Evolutionary conservation across 2,113 vertebrate species (phyloP).

Genomic region (Ahaetulla prasina): DNA sequence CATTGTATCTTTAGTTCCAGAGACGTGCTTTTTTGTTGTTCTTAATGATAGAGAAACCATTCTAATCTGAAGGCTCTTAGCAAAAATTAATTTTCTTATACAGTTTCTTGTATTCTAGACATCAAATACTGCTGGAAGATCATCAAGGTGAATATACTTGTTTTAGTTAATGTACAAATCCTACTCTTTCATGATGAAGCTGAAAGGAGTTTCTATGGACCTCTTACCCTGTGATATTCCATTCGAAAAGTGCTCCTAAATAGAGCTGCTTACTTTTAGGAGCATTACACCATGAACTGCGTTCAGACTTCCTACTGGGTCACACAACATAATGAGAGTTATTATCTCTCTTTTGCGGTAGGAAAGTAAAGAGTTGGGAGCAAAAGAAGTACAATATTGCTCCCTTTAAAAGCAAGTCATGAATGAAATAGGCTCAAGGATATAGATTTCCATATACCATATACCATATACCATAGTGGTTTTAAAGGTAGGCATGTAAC

Average conservation of each 20-base stretch:
- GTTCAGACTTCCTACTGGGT: not conserved
- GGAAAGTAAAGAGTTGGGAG: not conserved
- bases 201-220: not conserved
- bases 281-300: not conserved
- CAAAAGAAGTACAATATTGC: conserved; percentile 13
- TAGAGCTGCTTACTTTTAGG: not conserved
- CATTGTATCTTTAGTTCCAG: not conserved
- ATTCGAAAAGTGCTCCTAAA: not conserved
- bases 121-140: conserved; percentile 8
- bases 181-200: not conserved
- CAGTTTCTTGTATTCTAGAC: rapidly evolving
- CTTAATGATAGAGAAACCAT: not conserved
- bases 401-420: not conserved
- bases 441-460: conserved; percentile 25
- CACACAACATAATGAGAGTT: not conserved
- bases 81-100: not conserved
- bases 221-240: not conserved
- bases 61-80: not conserved
- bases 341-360: not conserved
- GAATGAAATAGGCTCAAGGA: not conserved
- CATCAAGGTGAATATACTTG: not conserved
- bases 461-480: rapidly evolving
- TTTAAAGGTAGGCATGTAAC: conserved; percentile 15
- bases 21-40: not conserved
- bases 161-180: not conserved